Percentiles rank a stretch among this genome's conserved stretches.
These are phyloP conservation scores for Drosophila navojoa DNA, from an alignment of 1,140 invertebrate genomes.

Conservation along the genomic window DNA sequence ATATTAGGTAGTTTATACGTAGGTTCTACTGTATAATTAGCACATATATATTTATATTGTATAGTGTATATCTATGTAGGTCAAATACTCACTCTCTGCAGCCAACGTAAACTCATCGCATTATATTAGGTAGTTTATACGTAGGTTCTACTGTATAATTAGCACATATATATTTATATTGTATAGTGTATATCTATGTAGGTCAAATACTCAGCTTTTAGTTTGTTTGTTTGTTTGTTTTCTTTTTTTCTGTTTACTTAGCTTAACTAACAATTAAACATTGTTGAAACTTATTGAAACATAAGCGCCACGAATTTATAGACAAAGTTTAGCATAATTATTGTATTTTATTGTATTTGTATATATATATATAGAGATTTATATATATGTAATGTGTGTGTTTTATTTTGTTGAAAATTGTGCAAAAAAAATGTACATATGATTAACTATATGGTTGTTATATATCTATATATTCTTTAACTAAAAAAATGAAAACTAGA, in stretches of 20 bases:
- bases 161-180: slow-evolving; percentile 39
- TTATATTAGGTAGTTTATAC: slow-evolving; percentile 29
- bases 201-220: slow-evolving; percentile 40
- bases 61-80: no score
- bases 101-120: slow-evolving; percentile 17
- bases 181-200: slow-evolving; percentile 11
- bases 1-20: slow-evolving; percentile 33
- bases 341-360: not conserved
- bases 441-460: slow-evolving; percentile 1
- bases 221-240: not conserved
- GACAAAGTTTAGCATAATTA: slow-evolving; percentile 1
- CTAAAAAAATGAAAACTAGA: slow-evolving; percentile 43
- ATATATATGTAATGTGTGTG: slow-evolving; percentile 8
- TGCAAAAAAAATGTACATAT: slow-evolving; percentile 42
- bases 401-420: slow-evolving; percentile 19
- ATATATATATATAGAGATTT: not conserved
- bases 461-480: slow-evolving; percentile 19
- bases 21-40: slow-evolving; percentile 46
- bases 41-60: slow-evolving; percentile 35
- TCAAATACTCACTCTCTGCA: slow-evolving; percentile 28
- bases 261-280: slow-evolving; percentile 31
- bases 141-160: slow-evolving; percentile 45
- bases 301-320: slow-evolving; percentile 20
- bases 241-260: not conserved
- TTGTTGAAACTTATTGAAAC: slow-evolving; percentile 44